Percentiles rank a stretch among this genome's conserved stretches.
phyloP scores from a whole-genome alignment of 2,113 vertebrate genomes.

The sheep (Ovis aries) region DNA sequence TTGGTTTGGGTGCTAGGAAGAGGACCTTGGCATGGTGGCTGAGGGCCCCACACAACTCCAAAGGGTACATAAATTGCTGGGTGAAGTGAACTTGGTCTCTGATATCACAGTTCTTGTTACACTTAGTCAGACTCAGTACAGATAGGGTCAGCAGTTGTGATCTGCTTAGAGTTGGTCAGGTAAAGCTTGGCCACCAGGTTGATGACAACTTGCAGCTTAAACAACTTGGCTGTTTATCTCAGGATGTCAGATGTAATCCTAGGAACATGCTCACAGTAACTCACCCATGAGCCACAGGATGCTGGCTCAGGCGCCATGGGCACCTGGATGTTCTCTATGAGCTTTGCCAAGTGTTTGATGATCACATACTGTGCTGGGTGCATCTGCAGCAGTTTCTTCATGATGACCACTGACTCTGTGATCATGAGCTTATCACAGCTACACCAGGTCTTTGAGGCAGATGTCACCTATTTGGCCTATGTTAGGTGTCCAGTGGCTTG shows the following conservation, averaged over 20 bases:
- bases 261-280: conserved; percentile 94
- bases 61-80: conserved; percentile 92
- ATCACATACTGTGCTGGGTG: conserved; percentile 94
- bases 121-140: conserved; percentile 93
- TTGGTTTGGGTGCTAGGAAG: conserved; percentile 92
- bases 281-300: conserved; percentile 95
- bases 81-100: conserved; percentile 92
- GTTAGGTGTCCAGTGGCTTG: conserved; percentile 94
- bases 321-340: conserved; percentile 95
- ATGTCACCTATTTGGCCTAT: conserved; percentile 93
- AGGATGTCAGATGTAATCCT: conserved; percentile 93
- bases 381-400: conserved; percentile 96
- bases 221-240: conserved; percentile 95
- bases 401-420: conserved; percentile 93
- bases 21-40: conserved; percentile 95
- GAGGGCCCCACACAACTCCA: conserved; percentile 90
- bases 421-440: conserved; percentile 93
- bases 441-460: conserved; percentile 92
- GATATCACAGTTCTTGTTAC: conserved; percentile 94
- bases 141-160: conserved; percentile 94
- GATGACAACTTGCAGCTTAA: conserved; percentile 91
- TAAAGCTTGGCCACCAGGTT: conserved; percentile 94
- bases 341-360: conserved; percentile 97
- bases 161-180: conserved; percentile 92
- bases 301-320: conserved; percentile 91